Base-by-base conservation (phyloP, 1,140 invertebrate species). In the Drosophila sturtevanti region DNA sequence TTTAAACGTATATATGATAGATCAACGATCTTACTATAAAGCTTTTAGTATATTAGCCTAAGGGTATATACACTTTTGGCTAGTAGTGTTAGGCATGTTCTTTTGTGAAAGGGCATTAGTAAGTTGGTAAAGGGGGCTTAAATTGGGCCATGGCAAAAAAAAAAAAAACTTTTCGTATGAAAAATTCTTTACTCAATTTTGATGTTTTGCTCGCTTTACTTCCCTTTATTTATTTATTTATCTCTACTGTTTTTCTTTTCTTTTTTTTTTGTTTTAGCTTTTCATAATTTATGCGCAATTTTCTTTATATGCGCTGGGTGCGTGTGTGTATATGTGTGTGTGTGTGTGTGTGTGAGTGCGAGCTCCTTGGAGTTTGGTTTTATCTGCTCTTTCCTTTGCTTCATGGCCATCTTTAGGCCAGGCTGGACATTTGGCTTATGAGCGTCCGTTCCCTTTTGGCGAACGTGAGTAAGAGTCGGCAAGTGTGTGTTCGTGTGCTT, bases 231-330 rank as follows among this genome's bases (percentile, higher is more conserved):
- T 78, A 52, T 61, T 80, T 51, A 14, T 41, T 21, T 64, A 60
- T 58, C 68, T 55, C 56, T 61, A 51, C 74, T 86, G 27, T 79
- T 72, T 68, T 54, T 64, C 44, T 59, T 61, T 34, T 64, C 52
- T 44, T 78, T 51, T 61, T 80, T 51, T 14, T 41, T 16, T 64
- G 63, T 56, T 73, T 58, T 63, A 56, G 56, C 76, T 87, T 85
- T 89, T 89, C 79, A 87, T 89, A 87, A 87, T 87, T 87, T 87
- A 89, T 89, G 79, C 82, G 75, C 75, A 48, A 76, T 71, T 87
- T 66, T 89, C 82, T 78, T 82, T 77, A 76, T 79, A 75, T 81
- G 75, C 31, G 54, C 10, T 65, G 54, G 52, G 59, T 60, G 66
- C 24, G 54, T 59, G 59, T 60, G 66, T 22, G 10, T 22, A 38